Conservation (phyloP, 2,888 invertebrate genomes). For the Euzophera pinguis region DNA sequence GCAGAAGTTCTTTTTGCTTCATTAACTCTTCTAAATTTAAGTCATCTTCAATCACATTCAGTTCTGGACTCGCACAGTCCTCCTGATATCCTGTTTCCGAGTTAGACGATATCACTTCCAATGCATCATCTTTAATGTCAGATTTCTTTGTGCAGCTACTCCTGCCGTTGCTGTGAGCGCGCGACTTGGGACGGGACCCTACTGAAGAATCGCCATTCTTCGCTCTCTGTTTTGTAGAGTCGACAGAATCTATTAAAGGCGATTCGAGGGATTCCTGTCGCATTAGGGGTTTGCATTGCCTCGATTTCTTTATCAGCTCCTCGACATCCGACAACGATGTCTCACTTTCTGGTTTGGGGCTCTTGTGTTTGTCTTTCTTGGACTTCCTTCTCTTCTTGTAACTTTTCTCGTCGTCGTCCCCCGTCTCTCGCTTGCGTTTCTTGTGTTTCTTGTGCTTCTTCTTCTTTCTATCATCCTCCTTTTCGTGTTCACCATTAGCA, state of each 20-base stretch:
- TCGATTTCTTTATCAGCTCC: constrained; percentile 60
- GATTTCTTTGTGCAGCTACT: constrained; percentile 27
- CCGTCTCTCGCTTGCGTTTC: constrained; percentile 83
- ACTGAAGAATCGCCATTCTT: constrained; percentile 48
- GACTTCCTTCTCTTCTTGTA: constrained; percentile 78
- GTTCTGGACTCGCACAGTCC: constrained; percentile 85
- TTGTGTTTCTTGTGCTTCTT: constrained; percentile 82
- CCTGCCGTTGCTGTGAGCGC: constrained; percentile 25
- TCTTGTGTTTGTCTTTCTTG: constrained; percentile 80
- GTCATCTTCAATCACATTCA: constrained; percentile 89
- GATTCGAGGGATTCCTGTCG: constrained; percentile 32
- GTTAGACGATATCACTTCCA: constrained; percentile 84
- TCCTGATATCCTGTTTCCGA: constrained; percentile 82
- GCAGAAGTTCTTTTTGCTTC: constrained; percentile 91
- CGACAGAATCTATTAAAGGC: constrained; percentile 29
- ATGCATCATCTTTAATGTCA: constrained; percentile 40
- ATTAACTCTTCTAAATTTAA: constrained; percentile 93
- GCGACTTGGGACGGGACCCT: constrained; percentile 23
- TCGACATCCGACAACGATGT: constrained; percentile 63
- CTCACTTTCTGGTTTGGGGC: constrained; percentile 55
- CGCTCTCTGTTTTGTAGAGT: constrained; percentile 24
- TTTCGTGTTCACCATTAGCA: constrained; percentile 37
- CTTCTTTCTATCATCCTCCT: constrained; percentile 64
- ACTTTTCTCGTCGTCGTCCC: constrained; percentile 71
- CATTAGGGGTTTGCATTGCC: constrained; percentile 38